Evolutionary conservation across 2,113 vertebrate genomes (phyloP).

Genomic region (Chloebia gouldiae): DNA sequence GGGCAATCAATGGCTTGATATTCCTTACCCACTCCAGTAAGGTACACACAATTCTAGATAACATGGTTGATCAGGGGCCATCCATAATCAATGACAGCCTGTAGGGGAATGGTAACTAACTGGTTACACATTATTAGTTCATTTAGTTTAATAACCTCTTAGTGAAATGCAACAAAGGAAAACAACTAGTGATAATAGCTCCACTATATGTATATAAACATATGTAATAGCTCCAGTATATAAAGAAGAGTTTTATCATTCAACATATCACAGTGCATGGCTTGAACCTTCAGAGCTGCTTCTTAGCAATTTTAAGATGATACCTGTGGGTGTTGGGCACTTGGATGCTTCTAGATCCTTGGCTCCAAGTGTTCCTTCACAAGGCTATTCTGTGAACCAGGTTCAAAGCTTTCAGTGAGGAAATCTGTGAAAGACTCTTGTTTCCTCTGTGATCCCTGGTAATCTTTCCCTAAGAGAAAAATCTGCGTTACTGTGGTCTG

Average conservation of each 20-base stretch:
- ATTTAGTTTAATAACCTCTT: background rate
- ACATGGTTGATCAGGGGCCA: background rate
- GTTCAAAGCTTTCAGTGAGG: background rate
- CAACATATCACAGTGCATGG: background rate
- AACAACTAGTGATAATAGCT: background rate
- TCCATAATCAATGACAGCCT: background rate
- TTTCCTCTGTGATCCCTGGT: background rate
- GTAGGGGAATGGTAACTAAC: background rate
- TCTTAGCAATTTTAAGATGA: background rate
- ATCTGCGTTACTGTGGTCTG: background rate
- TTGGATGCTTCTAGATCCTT: background rate
- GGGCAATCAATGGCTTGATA: background rate
- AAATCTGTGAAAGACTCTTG: background rate
- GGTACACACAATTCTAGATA: background rate
- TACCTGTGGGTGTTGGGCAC: background rate
- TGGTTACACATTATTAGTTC: background rate
- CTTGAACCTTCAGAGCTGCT: background rate
- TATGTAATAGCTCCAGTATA: background rate
- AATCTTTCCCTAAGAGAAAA: constrained; percentile 11
- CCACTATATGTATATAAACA: background rate
- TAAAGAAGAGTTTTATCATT: background rate
- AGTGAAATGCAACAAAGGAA: background rate
- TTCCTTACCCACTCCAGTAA: background rate
- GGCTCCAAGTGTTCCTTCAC: background rate
- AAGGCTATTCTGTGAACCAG: background rate